A percentile compares a stretch with the other conserved stretches of the same genome.
Evolutionary conservation across 2,888 invertebrate genomes (phyloP).

Genomic region (Drosophila anomalata): DNA sequence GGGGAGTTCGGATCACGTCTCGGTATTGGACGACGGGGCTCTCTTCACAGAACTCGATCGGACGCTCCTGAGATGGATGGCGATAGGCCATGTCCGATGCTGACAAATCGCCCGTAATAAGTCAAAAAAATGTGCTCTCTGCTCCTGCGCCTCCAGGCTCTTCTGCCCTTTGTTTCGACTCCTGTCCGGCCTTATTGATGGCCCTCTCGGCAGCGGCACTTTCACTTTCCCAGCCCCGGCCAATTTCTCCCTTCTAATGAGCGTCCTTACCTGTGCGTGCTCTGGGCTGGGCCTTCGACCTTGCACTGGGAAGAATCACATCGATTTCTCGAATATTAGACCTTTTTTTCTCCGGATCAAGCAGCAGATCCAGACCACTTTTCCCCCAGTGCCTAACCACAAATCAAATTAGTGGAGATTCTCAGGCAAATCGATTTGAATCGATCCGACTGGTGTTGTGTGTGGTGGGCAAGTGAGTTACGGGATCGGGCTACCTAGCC

Average conservation of each 20-base stretch:
- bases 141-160: constrained; percentile 32
- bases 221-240: constrained; percentile 63
- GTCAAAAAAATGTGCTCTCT: constrained; percentile 71
- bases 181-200: constrained; percentile 26
- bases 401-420: constrained; percentile 65
- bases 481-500: constrained; percentile 48
- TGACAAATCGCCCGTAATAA: constrained; percentile 83
- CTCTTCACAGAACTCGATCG: constrained; percentile 59
- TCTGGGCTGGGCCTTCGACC: too few relatives aligned
- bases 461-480: constrained; percentile 60
- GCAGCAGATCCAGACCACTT: background rate
- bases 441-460: constrained; percentile 36
- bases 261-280: constrained; percentile 68
- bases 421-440: constrained; percentile 71
- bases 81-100: constrained; percentile 82
- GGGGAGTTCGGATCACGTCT: constrained; percentile 22
- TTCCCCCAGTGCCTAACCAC: constrained; percentile 15
- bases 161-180: constrained; percentile 12
- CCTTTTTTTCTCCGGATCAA: too few relatives aligned
- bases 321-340: too few relatives aligned
- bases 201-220: constrained; percentile 47
- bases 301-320: background rate
- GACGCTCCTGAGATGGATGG: constrained; percentile 43
- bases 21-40: constrained; percentile 25
- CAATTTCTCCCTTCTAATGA: constrained; percentile 60